A percentile compares a stretch with the other conserved stretches of the same genome.
phyloP scores from a whole-genome alignment of 2,888 invertebrate species.

The Hyposoter dolosus region DNA sequence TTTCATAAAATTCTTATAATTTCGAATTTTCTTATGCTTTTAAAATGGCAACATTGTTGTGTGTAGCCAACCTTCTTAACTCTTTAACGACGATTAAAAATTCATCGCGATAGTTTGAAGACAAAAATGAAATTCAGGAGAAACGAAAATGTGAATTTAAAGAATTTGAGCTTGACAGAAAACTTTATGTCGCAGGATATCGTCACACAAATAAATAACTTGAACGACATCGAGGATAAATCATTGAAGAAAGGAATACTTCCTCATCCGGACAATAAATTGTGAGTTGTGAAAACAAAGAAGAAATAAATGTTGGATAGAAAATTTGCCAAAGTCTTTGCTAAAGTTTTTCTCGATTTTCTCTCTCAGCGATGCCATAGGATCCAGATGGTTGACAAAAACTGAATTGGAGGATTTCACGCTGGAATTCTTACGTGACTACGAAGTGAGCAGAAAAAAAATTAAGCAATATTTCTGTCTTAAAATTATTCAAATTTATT shows the following conservation, averaged over 20 bases:
- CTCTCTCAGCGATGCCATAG: slow-evolving; percentile 85
- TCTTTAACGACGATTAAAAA: too few relatives aligned
- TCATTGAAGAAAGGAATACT: slow-evolving; percentile 87
- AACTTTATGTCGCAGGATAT: slow-evolving; percentile 86
- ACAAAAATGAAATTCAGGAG: neutral
- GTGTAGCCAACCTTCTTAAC: too few relatives aligned
- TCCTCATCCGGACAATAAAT: slow-evolving; percentile 87
- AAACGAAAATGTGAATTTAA: neutral
- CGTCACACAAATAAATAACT: slow-evolving; percentile 88
- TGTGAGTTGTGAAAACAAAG: slow-evolving; percentile 84
- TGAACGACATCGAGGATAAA: slow-evolving; percentile 91
- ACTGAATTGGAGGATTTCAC: slow-evolving; percentile 88
- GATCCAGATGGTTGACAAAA: slow-evolving; percentile 89
- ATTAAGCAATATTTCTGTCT: neutral
- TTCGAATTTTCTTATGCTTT: too few relatives aligned
- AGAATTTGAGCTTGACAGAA: neutral
- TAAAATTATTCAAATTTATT: neutral
- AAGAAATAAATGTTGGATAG: neutral
- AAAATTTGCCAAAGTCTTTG: neutral
- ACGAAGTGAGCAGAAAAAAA: slow-evolving; percentile 84
- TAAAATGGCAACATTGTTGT: too few relatives aligned
- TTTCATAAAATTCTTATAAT: too few relatives aligned
- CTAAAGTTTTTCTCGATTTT: slow-evolving; percentile 35
- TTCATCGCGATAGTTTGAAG: too few relatives aligned
- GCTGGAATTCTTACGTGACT: slow-evolving; percentile 89